Percentiles rank a stretch among this genome's conserved stretches.
phyloP scores from a whole-genome alignment of 1,140 invertebrate species.

The Tetramorium simillimum region DNA sequence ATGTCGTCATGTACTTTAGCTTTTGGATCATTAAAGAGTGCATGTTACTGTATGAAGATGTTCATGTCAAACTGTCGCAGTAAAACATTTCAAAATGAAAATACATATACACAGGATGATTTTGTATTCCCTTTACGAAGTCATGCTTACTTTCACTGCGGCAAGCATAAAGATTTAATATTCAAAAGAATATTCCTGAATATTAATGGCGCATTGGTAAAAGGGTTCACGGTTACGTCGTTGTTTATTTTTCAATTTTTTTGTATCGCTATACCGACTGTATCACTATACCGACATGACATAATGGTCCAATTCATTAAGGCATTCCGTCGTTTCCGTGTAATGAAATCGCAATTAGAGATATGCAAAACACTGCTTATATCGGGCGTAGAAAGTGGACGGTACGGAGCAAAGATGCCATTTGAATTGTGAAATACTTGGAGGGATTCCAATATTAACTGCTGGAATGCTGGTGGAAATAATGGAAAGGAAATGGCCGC shows the following conservation, averaged over 20 bases:
- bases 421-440: conserved; percentile 78
- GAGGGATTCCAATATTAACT: conserved; percentile 78
- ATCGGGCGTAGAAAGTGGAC: conserved; percentile 64
- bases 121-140: neutral
- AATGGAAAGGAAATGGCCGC: conserved; percentile 71
- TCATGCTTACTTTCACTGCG: conserved; percentile 21
- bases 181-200: conserved; percentile 41
- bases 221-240: neutral
- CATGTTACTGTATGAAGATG: neutral
- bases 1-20: conserved; percentile 50
- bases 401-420: conserved; percentile 66
- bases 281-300: neutral
- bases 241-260: conserved; percentile 53
- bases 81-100: conserved; percentile 10
- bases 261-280: neutral
- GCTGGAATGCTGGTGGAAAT: conserved; percentile 67
- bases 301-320: conserved; percentile 75
- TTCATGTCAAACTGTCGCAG: conserved; percentile 37
- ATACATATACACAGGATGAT: neutral
- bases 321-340: conserved; percentile 68
- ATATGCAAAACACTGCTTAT: conserved; percentile 77
- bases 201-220: conserved; percentile 2
- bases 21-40: conserved; percentile 60
- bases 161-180: conserved; percentile 11
- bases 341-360: conserved; percentile 77